These are phyloP conservation scores for Drosophila kurseongensis DNA, from an alignment of 1,140 invertebrate species.

Conservation along the genomic window DNA sequence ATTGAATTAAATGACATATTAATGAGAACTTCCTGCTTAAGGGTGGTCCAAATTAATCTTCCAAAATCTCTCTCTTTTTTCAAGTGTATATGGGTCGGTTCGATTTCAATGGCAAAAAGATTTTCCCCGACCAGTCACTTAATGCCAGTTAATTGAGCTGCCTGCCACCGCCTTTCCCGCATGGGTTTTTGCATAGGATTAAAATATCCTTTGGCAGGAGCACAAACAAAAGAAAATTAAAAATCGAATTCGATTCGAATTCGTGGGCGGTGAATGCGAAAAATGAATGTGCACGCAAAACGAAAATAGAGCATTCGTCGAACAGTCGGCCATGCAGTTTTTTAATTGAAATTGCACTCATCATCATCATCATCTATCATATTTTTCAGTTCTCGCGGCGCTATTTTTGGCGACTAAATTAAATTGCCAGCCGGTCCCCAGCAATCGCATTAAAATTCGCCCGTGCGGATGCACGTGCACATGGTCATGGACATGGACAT, in stretches of 20 bases:
- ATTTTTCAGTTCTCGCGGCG: not conserved
- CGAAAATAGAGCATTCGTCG: not conserved
- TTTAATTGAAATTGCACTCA: slow-evolving; percentile 48
- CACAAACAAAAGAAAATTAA: slow-evolving; percentile 21
- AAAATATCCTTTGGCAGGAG: slow-evolving; percentile 17
- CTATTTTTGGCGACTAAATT: slow-evolving; percentile 39
- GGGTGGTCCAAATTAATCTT: no score
- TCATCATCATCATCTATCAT: slow-evolving; percentile 35
- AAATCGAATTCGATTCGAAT: no score
- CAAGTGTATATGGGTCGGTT: slow-evolving; percentile 20
- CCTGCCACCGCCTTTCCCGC: not conserved
- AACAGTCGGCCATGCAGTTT: slow-evolving; percentile 20
- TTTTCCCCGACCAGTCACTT: slow-evolving; percentile 40
- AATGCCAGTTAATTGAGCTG: slow-evolving; percentile 58
- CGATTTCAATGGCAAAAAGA: slow-evolving; percentile 47
- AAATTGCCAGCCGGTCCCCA: slow-evolving; percentile 6
- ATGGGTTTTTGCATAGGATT: slow-evolving; percentile 25
- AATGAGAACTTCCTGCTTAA: no score
- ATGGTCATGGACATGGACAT: no score
- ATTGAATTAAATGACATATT: no score
- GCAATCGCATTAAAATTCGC: not conserved
- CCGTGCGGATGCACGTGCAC: not conserved
- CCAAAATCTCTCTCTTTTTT: not conserved
- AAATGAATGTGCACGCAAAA: not conserved
- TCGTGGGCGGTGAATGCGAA: not conserved